Base-by-base conservation (phyloP, 2,113 vertebrate species). In the Tiliqua scincoides region DNA sequence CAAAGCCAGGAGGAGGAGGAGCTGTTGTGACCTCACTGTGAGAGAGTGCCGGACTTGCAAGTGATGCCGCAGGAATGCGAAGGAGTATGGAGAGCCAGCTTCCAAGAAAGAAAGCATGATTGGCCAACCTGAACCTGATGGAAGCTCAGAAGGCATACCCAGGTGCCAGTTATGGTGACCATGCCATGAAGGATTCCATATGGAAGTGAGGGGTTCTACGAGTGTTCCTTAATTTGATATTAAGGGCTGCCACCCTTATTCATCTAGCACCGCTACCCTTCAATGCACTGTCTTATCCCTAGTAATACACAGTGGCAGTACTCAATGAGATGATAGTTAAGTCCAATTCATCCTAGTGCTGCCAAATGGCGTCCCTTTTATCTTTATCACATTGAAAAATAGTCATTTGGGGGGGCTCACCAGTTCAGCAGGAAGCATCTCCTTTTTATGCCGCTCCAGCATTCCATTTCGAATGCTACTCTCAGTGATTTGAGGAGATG, bases 401-500 rank as follows among this genome's bases (percentile, higher is more conserved):
- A 82, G 74, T 17, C 5, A 89, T 90, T 54, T 79, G 8, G 5
- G 8, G 5, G 3, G 30, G 25, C 0, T 84, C 72, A 57, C 23
- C 85, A 84, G 2, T 43, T 84, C 18, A 79, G 52, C 3, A 87
- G 25, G 32, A 85, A 83, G 0, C 1, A 87, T 73, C 11, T 91
- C 30, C 2, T 79, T 87, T 93, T 52, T 71, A 35, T 8, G 7
- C 11, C 54, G 89, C 48, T 35, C 83, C 48, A 85, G 20, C 54
- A 37, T 85, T 91, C 35, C 35, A 4, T 86, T 89, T 59, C 86
- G 86, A 94, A 79, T 48, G 3, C 72, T 90, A 67, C 1, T 67
- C 88, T 86, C 78, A 91, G 52, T 62, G 74, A 91, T 80, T n/a
- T 89, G 3, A 54, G 77, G 25, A 91, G 59, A 32, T 83, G 20